Conservation (phyloP, 1,140 invertebrate genomes). For the Neoseiulus cucumeris region DNA sequence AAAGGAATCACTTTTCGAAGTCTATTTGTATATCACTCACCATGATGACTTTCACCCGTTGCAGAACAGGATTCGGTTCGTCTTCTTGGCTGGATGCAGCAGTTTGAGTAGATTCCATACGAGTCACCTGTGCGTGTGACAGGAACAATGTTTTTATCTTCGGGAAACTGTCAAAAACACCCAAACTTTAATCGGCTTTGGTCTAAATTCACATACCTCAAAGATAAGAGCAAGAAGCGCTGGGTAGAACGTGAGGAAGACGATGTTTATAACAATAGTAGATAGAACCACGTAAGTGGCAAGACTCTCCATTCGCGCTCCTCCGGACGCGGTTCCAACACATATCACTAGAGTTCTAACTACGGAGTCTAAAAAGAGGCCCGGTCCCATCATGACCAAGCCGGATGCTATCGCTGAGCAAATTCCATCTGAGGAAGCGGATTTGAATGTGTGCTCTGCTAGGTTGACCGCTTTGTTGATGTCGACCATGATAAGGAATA, state of each 20-base stretch:
- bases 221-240: conserved; percentile 72
- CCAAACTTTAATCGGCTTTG: background rate
- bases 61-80: conserved; percentile 81
- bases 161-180: too few species aligned
- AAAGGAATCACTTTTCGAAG: too few species aligned
- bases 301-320: conserved; percentile 64
- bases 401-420: conserved; percentile 30
- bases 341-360: conserved; percentile 77
- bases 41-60: conserved; percentile 57
- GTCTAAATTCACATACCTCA: conserved; percentile 42
- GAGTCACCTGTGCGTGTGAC: conserved; percentile 11
- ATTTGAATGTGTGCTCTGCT: conserved; percentile 40
- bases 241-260: conserved; percentile 90
- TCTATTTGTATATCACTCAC: too few species aligned
- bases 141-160: too few species aligned
- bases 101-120: conserved; percentile 23
- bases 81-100: conserved; percentile 42
- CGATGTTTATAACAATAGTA: conserved; percentile 75
- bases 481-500: conserved; percentile 68
- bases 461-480: conserved; percentile 74
- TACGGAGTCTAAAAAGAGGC: conserved; percentile 71
- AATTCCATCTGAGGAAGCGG: conserved; percentile 26
- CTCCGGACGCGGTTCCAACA: conserved; percentile 69
- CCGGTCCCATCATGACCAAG: conserved; percentile 51
- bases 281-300: conserved; percentile 74